Evolutionary conservation across 2,113 vertebrate genomes (phyloP).

Genomic region (Ranitomeya imitator): DNA sequence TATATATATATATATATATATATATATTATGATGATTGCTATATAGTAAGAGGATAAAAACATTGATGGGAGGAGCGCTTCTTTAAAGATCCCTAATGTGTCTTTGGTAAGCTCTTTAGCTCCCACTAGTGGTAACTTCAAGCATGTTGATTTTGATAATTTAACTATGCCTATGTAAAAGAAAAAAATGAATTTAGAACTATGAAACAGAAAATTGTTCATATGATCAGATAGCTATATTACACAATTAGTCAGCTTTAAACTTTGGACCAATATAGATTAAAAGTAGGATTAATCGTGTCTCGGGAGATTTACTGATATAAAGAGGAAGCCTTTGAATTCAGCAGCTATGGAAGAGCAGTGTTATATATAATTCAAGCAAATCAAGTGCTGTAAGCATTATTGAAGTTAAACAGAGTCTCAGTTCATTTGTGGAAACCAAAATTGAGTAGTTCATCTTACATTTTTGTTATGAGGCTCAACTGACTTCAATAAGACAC

Average conservation of each 20-base stretch:
- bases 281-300: neutral
- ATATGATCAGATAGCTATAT: neutral
- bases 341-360: neutral
- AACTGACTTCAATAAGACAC: neutral
- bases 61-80: no score
- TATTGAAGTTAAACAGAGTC: neutral
- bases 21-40: no score
- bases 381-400: neutral
- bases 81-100: neutral
- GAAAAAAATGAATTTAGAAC: neutral
- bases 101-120: neutral
- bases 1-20: no score
- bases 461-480: neutral
- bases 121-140: neutral
- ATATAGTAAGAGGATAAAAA: no score
- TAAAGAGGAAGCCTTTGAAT: neutral
- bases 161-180: neutral
- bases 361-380: neutral
- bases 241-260: neutral
- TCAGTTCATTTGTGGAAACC: neutral
- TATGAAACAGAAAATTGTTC: neutral
- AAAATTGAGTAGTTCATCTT: neutral
- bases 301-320: neutral
- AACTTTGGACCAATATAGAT: neutral
- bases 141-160: neutral